A percentile compares a stretch with the other conserved stretches of the same genome.
Evolutionary conservation across 2,888 invertebrate genomes (phyloP).

Genomic region (Sepioteuthis lessoniana): DNA sequence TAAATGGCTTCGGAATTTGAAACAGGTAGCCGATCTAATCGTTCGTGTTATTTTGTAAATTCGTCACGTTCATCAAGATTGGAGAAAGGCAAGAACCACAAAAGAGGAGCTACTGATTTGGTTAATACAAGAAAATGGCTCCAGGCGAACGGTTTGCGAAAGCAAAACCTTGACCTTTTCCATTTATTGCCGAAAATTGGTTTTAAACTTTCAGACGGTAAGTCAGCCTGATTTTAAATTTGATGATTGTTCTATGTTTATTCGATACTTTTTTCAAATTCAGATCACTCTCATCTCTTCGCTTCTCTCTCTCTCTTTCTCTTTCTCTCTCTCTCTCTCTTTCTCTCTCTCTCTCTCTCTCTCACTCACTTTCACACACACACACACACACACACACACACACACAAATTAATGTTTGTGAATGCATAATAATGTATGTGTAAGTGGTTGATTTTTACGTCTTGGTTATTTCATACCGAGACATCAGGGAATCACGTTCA

Average conservation of each 20-base stretch:
- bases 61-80: too few species aligned
- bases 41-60: too few species aligned
- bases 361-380: too few species aligned
- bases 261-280: too few species aligned
- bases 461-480: too few species aligned
- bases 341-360: neutral
- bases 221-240: slow-evolving; percentile 48
- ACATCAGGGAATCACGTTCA: too few species aligned
- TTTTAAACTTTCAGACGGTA: slow-evolving; percentile 73
- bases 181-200: slow-evolving; percentile 72
- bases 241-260: neutral
- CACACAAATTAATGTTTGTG: neutral
- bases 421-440: too few species aligned
- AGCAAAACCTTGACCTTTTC: slow-evolving; percentile 68
- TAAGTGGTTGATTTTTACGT: neutral
- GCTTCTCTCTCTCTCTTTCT: neutral
- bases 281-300: neutral
- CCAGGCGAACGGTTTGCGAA: slow-evolving; percentile 71
- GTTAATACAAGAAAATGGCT: slow-evolving; percentile 72
- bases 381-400: neutral
- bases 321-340: neutral
- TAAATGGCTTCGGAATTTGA: too few species aligned
- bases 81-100: neutral
- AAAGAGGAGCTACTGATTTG: slow-evolving; percentile 60
- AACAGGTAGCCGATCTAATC: too few species aligned